Evolutionary conservation across 2,113 vertebrate species (phyloP).

Genomic region (Ia io): DNA sequence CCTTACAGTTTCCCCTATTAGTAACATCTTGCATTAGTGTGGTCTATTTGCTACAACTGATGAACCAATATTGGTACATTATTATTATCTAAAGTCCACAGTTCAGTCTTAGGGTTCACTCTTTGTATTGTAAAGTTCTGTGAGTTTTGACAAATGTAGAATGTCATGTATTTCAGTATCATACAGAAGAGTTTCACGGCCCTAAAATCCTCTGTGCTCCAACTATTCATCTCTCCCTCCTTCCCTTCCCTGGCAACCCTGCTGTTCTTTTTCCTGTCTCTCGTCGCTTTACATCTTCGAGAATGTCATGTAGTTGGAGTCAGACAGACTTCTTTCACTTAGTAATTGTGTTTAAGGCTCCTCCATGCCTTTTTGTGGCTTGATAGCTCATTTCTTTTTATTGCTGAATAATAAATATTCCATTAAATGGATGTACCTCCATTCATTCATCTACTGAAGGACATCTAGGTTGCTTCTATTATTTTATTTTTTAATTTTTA

Average conservation of each 20-base stretch:
- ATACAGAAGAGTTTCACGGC: background rate
- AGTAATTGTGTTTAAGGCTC: background rate
- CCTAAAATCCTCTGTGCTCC: background rate
- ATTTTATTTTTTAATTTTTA: background rate
- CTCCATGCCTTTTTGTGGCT: background rate
- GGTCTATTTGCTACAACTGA: background rate
- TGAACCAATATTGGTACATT: background rate
- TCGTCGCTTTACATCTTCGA: background rate
- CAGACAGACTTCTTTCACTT: constrained; percentile 32
- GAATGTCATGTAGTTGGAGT: background rate
- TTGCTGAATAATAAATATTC: constrained; percentile 35
- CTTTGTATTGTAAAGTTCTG: background rate
- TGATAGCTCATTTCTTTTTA: constrained; percentile 12
- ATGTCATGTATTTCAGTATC: background rate
- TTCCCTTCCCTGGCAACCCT: background rate
- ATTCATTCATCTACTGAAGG: background rate
- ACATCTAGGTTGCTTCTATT: background rate
- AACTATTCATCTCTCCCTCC: background rate
- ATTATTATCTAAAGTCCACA: background rate
- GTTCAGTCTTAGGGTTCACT: background rate
- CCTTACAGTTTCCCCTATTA: too few species aligned
- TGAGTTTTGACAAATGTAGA: background rate
- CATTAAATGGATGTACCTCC: background rate
- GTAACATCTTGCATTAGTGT: background rate
- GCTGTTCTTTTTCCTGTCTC: constrained; percentile 1